phyloP scores from a whole-genome alignment of 2,888 invertebrate species.

The Pristionchus japonicus region DNA sequence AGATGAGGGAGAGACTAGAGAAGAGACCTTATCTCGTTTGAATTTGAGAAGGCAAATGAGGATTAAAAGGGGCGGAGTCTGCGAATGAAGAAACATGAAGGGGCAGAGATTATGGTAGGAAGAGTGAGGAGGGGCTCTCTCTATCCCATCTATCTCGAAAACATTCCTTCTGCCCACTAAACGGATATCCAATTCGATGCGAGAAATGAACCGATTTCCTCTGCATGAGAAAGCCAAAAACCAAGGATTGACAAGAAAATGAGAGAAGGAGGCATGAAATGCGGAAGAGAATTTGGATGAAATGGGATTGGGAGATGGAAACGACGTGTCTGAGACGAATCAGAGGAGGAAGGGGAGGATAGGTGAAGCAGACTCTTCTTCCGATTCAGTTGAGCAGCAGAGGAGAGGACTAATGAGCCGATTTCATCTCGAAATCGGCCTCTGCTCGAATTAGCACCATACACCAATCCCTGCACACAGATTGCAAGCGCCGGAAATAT shows the following conservation, averaged over 20 bases:
- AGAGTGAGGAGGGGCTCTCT: neutral
- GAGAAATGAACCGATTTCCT: neutral
- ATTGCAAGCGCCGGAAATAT: neutral
- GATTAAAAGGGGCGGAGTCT: slow-evolving; percentile 6
- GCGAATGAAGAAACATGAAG: neutral
- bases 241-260: neutral
- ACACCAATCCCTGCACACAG: neutral
- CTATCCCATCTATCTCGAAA: too few relatives aligned
- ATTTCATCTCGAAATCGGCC: neutral
- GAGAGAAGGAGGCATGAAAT: neutral
- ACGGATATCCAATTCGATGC: neutral
- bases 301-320: neutral
- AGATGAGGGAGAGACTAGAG: neutral
- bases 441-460: neutral
- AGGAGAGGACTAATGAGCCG: neutral
- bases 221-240: neutral
- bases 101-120: neutral
- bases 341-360: neutral
- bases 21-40: neutral
- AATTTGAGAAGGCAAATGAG: neutral
- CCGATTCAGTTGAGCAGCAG: neutral
- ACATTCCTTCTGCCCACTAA: neutral
- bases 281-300: neutral
- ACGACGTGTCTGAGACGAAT: neutral
- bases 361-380: neutral